Evolutionary conservation across 2,888 invertebrate species (phyloP), one percentile per base, ranked within the genome.

Genomic region (Campoplex nolae): DNA sequence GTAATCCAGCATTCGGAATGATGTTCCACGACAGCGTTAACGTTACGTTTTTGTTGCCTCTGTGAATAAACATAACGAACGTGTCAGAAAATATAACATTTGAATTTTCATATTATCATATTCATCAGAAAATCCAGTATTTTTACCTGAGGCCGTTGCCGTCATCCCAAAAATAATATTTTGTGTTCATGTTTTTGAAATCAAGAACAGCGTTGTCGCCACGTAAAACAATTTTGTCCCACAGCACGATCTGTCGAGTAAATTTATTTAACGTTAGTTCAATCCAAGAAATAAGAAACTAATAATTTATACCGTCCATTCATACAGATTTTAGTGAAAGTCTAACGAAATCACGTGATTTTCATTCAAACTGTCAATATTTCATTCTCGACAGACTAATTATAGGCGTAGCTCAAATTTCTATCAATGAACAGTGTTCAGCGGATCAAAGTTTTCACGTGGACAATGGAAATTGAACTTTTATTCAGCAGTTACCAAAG

Each of bases 81-180:
- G 16, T 32, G 32, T 62, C 6, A 16, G 6, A 62, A 32, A 1
- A 32, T 16, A 32, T 3, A 3, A 6, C 6, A 16, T n/a, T 16
- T 7, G 0, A 6, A 62, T 62, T 32, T 58, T 58, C 28, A 28
- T 32, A 0, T 16, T 32, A 16, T 16, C 3, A 32, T 62, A 16
- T 62, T 32, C 32, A 62, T 7, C 16, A 16, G 7, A 42, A 23
- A 16, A 68, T 71, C 88, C 11, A 13, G 9, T 42, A 85, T 74
- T 88, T 96, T 96, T 95, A 98, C 98, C 97, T 98, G 76, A 99
- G 96, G 91, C 99, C 99, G 95, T 98, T 98, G 86, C 99, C 99
- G 95, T 99, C 99, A 96, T 99, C 99, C 98, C 99, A 99, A 95
- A 99, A 99, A 94, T 99, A 99, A 95, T 99, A 99, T 94, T 99